A percentile compares a stretch with the other conserved stretches of the same genome.
Evolutionary conservation across 1,140 invertebrate genomes (phyloP).

Genomic region (Ylistrum balloti): DNA sequence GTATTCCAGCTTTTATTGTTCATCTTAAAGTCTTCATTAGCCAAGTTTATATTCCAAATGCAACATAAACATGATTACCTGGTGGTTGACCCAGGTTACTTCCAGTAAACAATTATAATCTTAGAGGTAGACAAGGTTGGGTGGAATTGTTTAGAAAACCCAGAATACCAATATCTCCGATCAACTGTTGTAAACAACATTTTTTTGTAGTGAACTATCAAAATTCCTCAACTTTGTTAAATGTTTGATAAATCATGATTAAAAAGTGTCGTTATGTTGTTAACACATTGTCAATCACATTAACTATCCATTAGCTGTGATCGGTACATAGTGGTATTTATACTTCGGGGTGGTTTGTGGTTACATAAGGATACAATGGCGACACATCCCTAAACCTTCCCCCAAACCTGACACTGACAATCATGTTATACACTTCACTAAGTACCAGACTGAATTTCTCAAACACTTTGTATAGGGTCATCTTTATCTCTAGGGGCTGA

Average conservation of each 20-base stretch:
- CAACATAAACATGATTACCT: neutral
- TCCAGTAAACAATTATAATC: neutral
- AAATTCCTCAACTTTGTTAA: neutral
- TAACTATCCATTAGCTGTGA: neutral
- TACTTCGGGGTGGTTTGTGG: neutral
- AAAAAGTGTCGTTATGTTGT: neutral
- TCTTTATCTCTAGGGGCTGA: neutral
- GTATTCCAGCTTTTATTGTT: no score
- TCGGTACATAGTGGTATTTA: neutral
- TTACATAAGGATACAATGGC: neutral
- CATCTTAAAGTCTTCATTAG: no score
- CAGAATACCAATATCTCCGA: neutral
- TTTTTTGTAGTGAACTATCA: no score
- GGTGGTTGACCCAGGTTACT: neutral
- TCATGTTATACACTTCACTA: neutral
- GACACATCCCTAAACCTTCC: neutral
- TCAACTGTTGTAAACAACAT: neutral
- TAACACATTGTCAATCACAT: conserved; percentile 11
- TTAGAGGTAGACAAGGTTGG: neutral
- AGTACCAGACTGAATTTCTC: conserved; percentile 9
- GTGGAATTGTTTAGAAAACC: neutral
- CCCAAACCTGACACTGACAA: neutral
- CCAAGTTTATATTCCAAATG: neutral
- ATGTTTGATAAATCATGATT: neutral
- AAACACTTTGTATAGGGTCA: conserved; percentile 10